Evolutionary conservation across 2,888 invertebrate species (phyloP).

Genomic region (Biston stratarius): DNA sequence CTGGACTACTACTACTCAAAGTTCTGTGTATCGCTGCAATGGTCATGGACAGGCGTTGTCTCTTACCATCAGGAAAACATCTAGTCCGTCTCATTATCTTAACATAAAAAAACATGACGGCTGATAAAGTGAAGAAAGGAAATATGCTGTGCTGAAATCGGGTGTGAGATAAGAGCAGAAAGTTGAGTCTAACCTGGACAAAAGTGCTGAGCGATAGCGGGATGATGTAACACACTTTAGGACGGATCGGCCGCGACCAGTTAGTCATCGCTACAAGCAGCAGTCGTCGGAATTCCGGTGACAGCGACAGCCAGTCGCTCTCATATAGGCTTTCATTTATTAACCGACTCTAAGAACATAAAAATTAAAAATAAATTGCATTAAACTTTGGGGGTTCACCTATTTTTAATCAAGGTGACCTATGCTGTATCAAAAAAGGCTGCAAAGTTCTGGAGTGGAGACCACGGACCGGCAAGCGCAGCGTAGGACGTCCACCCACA

Average conservation of each 20-base stretch:
- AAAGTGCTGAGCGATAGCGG: conserved; percentile 59
- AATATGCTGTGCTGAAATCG: neutral
- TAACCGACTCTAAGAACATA: conserved; percentile 53
- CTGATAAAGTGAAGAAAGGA: neutral
- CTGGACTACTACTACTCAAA: too few relatives aligned
- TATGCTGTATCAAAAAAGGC: too few relatives aligned
- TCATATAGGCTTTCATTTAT: conserved; percentile 53
- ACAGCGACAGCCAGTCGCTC: conserved; percentile 58
- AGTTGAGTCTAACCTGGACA: conserved; percentile 48
- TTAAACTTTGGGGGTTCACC: too few relatives aligned
- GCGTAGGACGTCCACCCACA: too few relatives aligned
- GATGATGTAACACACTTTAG: conserved; percentile 49
- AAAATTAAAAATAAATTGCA: neutral
- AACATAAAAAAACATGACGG: neutral
- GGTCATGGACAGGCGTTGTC: too few relatives aligned
- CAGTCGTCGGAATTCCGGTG: conserved; percentile 56
- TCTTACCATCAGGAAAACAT: too few relatives aligned
- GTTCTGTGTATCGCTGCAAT: too few relatives aligned
- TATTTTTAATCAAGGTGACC: too few relatives aligned
- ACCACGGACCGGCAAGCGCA: too few relatives aligned
- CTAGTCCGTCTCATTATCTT: too few relatives aligned
- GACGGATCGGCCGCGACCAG: conserved; percentile 55
- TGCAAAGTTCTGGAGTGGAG: too few relatives aligned
- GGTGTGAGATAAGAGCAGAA: neutral
- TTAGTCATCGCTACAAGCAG: conserved; percentile 60